These are phyloP conservation scores for Atrina japonica DNA, from an alignment of 2,888 invertebrate genomes.

Conservation along the genomic window DNA sequence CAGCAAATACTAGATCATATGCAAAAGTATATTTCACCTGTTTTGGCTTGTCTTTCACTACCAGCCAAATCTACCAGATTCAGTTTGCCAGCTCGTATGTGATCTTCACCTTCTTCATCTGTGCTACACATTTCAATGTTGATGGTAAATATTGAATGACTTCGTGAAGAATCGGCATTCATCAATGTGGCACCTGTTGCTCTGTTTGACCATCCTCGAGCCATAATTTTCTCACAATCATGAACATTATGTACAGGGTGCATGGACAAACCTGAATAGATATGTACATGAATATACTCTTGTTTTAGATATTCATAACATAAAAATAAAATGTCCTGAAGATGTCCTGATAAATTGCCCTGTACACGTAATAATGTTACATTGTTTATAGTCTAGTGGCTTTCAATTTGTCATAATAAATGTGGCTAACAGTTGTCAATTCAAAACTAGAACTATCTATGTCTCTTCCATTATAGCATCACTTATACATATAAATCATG, in stretches of 20 bases:
- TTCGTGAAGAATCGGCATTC: constrained; percentile 91
- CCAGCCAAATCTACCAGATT: constrained; percentile 95
- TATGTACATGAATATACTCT: too few species aligned
- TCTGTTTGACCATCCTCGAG: constrained; percentile 89
- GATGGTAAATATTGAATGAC: constrained; percentile 93
- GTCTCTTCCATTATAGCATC: too few species aligned
- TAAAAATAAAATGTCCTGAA: too few species aligned
- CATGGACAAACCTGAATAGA: constrained; percentile 84
- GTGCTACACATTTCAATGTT: constrained; percentile 89
- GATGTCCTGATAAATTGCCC: too few species aligned
- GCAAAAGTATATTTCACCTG: constrained; percentile 80
- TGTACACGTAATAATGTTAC: too few species aligned
- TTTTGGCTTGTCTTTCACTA: constrained; percentile 91
- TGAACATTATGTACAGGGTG: constrained; percentile 89
- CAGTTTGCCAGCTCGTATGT: constrained; percentile 87
- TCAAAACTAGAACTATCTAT: too few species aligned
- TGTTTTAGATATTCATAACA: too few species aligned
- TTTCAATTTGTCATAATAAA: too few species aligned
- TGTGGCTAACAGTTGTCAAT: too few species aligned
- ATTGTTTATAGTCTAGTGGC: too few species aligned
- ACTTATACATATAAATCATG: too few species aligned
- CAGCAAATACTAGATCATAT: neutral
- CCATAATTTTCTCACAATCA: constrained; percentile 89
- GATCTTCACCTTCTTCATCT: constrained; percentile 82
- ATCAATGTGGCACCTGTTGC: constrained; percentile 92